These are phyloP conservation scores for Silurus lanzhouensis DNA, from an alignment of 2,797 vertebrate species.

Conservation along the genomic window DNA sequence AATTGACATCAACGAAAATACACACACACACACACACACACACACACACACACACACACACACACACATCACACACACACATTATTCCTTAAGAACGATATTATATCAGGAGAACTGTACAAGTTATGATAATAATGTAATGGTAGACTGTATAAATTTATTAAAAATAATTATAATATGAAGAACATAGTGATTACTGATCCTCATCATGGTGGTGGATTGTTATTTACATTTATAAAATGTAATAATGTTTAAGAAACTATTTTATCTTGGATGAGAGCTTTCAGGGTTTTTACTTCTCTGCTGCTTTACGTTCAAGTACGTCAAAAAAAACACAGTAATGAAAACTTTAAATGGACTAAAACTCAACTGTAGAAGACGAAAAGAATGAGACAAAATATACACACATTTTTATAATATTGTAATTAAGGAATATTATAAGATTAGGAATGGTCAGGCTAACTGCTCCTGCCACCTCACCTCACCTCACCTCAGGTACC, in stretches of 20 bases:
- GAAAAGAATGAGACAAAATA: background rate
- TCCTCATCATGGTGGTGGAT: no score
- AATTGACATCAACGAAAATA: background rate
- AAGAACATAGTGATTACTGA: no score
- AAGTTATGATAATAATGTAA: background rate
- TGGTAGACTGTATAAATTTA: background rate
- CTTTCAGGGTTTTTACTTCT: background rate
- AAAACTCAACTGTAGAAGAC: background rate
- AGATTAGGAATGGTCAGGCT: background rate
- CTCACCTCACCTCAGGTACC: slow-evolving; percentile 1
- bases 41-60: background rate
- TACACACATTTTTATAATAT: background rate
- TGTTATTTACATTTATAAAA: no score
- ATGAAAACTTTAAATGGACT: background rate
- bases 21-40: no score
- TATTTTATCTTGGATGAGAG: background rate
- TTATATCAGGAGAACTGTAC: background rate
- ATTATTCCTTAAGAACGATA: background rate
- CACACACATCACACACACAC: no score
- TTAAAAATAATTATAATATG: no score
- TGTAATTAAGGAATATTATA: no score
- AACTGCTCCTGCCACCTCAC: background rate
- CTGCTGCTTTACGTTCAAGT: background rate
- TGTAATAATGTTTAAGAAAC: background rate
- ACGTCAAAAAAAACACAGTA: background rate